Conservation (phyloP, 2,113 vertebrate genomes). For the Eublepharis macularius region DNA sequence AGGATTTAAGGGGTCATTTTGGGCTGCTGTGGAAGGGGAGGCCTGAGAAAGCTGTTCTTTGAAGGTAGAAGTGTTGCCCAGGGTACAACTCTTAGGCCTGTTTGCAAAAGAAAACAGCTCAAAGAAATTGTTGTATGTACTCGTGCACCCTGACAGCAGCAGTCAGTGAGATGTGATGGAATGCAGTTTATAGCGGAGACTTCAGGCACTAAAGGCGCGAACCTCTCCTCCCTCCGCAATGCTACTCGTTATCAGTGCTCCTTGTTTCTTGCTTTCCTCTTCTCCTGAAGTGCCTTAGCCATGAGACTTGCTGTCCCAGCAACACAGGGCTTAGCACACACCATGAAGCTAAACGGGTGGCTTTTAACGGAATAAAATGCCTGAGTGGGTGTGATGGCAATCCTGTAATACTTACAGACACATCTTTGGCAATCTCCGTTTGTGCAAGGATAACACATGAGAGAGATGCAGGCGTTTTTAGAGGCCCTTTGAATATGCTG, state of each 20-base stretch:
- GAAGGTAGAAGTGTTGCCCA: too few species aligned
- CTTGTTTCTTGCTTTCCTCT: neutral
- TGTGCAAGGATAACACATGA: too few species aligned
- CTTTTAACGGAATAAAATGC: neutral
- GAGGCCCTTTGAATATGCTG: neutral
- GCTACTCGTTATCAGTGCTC: accelerated
- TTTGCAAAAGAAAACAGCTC: neutral
- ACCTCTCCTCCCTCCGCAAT: neutral
- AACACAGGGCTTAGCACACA: neutral
- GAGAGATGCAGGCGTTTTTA: neutral
- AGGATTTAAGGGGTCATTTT: too few species aligned
- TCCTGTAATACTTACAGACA: neutral
- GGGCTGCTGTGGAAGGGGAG: too few species aligned
- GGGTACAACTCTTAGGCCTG: neutral
- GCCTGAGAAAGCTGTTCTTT: too few species aligned
- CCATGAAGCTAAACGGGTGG: neutral
- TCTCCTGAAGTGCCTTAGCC: neutral
- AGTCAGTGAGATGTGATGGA: neutral
- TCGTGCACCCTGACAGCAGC: neutral
- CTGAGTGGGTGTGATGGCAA: neutral
- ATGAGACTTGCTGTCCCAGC: neutral
- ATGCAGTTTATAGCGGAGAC: neutral
- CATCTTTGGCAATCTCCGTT: neutral
- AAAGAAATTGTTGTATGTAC: neutral
- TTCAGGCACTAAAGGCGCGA: neutral